phyloP scores from a whole-genome alignment of 1,140 invertebrate genomes.

The Hycleus phaleratus region DNA sequence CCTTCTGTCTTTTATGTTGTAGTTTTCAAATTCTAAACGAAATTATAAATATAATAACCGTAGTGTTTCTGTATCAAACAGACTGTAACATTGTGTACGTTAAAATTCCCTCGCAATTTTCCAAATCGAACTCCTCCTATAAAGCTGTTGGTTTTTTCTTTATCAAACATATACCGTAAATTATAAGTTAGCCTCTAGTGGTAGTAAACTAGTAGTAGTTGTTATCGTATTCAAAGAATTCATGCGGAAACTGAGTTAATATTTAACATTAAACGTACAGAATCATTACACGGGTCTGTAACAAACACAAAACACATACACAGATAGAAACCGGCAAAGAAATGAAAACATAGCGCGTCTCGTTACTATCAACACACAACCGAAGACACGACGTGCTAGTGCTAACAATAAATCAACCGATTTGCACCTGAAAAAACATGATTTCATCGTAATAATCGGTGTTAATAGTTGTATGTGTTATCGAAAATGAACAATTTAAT shows the following conservation, averaged over 20 bases:
- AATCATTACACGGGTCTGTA: conserved; percentile 23
- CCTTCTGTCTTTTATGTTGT: too few relatives aligned
- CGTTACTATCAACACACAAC: neutral
- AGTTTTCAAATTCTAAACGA: too few relatives aligned
- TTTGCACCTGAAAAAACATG: neutral
- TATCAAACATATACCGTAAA: conserved; percentile 21
- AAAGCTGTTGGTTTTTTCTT: neutral
- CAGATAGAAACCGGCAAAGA: neutral
- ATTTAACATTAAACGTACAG: conserved; percentile 31
- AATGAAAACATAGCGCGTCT: conserved; percentile 16
- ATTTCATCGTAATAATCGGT: neutral
- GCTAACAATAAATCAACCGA: too few relatives aligned
- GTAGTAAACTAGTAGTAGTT: too few relatives aligned
- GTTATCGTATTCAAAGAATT: conserved; percentile 24
- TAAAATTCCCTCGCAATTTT: too few relatives aligned
- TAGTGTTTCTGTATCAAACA: neutral
- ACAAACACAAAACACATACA: neutral
- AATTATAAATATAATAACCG: too few relatives aligned
- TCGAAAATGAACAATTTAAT: too few relatives aligned
- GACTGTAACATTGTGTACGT: neutral
- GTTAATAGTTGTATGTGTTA: too few relatives aligned
- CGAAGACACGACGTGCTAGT: conserved; percentile 3
- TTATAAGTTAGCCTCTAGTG: conserved; percentile 20
- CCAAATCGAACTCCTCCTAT: too few relatives aligned
- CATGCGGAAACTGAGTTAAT: conserved; percentile 34